Conservation (phyloP, 2,888 invertebrate species). For the Hemistola chrysoprasaria region DNA sequence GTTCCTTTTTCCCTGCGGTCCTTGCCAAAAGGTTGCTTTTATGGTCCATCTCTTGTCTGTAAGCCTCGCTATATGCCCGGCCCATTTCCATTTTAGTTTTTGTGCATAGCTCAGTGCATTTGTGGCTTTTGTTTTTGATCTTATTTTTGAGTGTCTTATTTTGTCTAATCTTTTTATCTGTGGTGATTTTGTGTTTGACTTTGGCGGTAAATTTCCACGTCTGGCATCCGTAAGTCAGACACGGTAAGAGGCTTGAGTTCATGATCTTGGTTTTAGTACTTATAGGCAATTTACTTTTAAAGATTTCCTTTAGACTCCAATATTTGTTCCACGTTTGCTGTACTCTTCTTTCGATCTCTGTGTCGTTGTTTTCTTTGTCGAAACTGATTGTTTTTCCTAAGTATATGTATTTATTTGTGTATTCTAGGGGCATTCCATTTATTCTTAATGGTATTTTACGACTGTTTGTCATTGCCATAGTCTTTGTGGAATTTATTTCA, state of each 20-base stretch:
- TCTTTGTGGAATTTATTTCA: conserved; percentile 25
- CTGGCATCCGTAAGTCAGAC: not conserved
- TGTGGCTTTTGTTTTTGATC: conserved; percentile 2
- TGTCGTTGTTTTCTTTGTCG: conserved; percentile 2
- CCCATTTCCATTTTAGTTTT: conserved; percentile 1
- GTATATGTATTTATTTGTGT: conserved; percentile 15
- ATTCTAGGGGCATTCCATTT: conserved; percentile 13
- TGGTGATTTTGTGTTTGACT: not conserved
- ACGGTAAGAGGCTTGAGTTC: conserved; percentile 2
- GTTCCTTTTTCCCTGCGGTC: not conserved
- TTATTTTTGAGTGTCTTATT: conserved; percentile 2
- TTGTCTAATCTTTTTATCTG: conserved; percentile 1
- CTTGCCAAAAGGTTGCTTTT: no score
- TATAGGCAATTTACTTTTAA: conserved; percentile 14
- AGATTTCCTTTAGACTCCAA: conserved; percentile 17
- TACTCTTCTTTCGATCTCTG: conserved; percentile 11
- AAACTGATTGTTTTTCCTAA: conserved; percentile 17
- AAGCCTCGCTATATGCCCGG: conserved; percentile 1
- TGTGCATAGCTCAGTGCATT: not conserved
- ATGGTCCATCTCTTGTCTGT: conserved; percentile 1
- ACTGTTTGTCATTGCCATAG: conserved; percentile 26
- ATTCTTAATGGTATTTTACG: conserved; percentile 10
- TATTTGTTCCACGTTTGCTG: conserved; percentile 16
- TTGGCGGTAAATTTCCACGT: not conserved
- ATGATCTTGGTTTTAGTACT: conserved; percentile 11